phyloP scores from a whole-genome alignment of 2,888 invertebrate genomes.

The Caenorhabditis sp. region DNA sequence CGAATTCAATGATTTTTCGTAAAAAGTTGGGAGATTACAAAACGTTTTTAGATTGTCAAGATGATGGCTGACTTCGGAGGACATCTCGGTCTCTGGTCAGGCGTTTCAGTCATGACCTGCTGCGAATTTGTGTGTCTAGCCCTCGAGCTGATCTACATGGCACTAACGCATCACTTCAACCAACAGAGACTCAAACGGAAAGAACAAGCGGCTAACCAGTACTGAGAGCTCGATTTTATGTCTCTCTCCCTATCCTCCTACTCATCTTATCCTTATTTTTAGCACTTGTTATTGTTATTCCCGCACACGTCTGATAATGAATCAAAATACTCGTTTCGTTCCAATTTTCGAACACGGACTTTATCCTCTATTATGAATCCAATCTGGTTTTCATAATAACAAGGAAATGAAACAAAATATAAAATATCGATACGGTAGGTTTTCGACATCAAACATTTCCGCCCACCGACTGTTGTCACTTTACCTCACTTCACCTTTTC shows the following conservation, averaged over 20 bases:
- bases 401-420: too few relatives aligned
- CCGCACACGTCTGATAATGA: not conserved
- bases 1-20: too few relatives aligned
- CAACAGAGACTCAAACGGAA: slow-evolving; percentile 28
- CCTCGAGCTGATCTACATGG: slow-evolving; percentile 71
- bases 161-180: slow-evolving; percentile 62
- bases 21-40: too few relatives aligned
- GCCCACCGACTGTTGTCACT: too few relatives aligned
- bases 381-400: slow-evolving; percentile 3
- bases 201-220: slow-evolving; percentile 36
- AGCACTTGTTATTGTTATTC: not conserved
- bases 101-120: slow-evolving; percentile 75
- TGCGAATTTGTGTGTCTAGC: slow-evolving; percentile 75
- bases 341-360: not conserved
- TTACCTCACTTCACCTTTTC: too few relatives aligned
- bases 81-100: slow-evolving; percentile 75
- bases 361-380: not conserved
- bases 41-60: slow-evolving; percentile 74
- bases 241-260: not conserved
- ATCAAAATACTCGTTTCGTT: slow-evolving; percentile 13
- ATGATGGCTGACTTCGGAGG: slow-evolving; percentile 78
- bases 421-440: too few relatives aligned
- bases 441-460: too few relatives aligned
- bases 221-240: not conserved
- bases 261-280: not conserved